phyloP scores from a whole-genome alignment of 2,888 invertebrate species.

The Eilema depressum region DNA sequence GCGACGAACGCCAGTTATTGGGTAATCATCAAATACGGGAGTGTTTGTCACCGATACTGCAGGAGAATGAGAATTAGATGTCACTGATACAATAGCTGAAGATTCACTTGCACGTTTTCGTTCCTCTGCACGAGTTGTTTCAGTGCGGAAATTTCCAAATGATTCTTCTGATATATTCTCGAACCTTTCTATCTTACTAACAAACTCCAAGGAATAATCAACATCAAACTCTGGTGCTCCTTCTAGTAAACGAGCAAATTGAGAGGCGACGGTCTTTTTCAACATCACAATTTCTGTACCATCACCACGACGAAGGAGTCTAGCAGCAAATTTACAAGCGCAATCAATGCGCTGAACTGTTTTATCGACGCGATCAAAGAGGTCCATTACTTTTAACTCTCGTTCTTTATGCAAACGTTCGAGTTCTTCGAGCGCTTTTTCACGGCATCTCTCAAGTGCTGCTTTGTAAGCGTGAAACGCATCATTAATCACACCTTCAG shows the following conservation, averaged over 20 bases:
- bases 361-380: conserved; percentile 93
- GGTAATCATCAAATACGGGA: conserved; percentile 92
- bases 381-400: conserved; percentile 96
- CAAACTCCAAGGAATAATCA: conserved; percentile 93
- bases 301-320: conserved; percentile 94
- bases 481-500: conserved; percentile 93
- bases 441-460: conserved; percentile 92
- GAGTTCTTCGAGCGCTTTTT: conserved; percentile 91
- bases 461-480: conserved; percentile 93
- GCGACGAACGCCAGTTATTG: conserved; percentile 84
- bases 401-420: conserved; percentile 93
- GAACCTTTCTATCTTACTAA: conserved; percentile 93
- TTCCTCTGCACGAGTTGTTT: conserved; percentile 87
- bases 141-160: conserved; percentile 92
- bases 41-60: conserved; percentile 88
- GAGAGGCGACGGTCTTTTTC: conserved; percentile 92
- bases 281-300: conserved; percentile 94
- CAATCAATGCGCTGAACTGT: conserved; percentile 94
- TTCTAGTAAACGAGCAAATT: conserved; percentile 92
- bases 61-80: conserved; percentile 80
- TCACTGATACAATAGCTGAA: conserved; percentile 76
- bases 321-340: conserved; percentile 94
- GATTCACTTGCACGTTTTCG: conserved; percentile 83
- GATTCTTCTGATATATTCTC: conserved; percentile 90
- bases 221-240: conserved; percentile 94